phyloP scores from a whole-genome alignment of 1,140 invertebrate genomes.

The Diploscapter pachys region DNA sequence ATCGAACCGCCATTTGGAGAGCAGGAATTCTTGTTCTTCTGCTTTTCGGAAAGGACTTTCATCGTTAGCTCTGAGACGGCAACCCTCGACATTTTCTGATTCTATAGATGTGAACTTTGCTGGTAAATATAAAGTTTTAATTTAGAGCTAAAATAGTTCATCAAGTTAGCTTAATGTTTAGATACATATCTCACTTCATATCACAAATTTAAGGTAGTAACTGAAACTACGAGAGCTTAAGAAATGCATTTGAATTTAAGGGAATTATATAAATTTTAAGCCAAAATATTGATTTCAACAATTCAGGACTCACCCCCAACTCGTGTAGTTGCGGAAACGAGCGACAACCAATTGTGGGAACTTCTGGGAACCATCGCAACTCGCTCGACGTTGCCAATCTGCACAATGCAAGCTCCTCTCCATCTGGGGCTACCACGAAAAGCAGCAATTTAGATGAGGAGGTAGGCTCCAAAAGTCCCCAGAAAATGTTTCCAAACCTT shows the following conservation, averaged over 20 bases:
- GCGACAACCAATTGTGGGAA: too few relatives aligned
- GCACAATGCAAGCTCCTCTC: conserved; percentile 7
- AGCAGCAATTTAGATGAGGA: conserved; percentile 16
- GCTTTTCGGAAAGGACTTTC: conserved; percentile 30
- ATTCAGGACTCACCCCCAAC: too few relatives aligned
- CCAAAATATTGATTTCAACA: too few relatives aligned
- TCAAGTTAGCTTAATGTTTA: background rate
- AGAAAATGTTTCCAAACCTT: background rate
- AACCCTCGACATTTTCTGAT: conserved; percentile 24
- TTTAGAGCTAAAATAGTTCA: background rate
- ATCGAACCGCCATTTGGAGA: conserved; percentile 6
- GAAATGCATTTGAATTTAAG: conserved; percentile 7
- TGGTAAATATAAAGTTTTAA: conserved; percentile 1
- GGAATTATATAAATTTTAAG: background rate
- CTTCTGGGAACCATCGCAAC: too few relatives aligned
- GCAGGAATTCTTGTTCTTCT: conserved; percentile 29
- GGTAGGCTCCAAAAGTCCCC: background rate
- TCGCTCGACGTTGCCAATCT: background rate
- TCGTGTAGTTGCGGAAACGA: too few relatives aligned
- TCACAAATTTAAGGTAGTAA: background rate
- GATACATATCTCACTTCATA: background rate
- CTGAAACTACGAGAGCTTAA: background rate
- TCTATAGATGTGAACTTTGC: conserved; percentile 18
- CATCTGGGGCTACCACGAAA: conserved; percentile 5
- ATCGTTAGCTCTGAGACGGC: conserved; percentile 21